Conservation (phyloP, 2,888 invertebrate species). For the Arctia plantaginis region DNA sequence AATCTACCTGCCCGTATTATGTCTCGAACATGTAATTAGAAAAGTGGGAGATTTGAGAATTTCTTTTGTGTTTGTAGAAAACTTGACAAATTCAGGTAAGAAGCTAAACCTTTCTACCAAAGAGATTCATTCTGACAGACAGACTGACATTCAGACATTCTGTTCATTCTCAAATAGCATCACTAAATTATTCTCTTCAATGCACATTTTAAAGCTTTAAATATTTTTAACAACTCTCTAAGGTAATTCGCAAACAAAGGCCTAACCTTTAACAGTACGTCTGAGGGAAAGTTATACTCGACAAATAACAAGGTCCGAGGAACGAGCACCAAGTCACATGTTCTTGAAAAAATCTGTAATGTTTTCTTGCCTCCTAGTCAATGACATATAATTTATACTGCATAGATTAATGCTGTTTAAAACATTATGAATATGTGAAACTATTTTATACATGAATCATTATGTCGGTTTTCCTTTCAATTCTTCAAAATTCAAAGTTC, state of each 20-base stretch:
- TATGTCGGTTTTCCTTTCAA: too few relatives aligned
- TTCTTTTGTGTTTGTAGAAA: not conserved
- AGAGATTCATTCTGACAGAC: too few relatives aligned
- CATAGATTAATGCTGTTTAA: not conserved
- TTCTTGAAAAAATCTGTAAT: not conserved
- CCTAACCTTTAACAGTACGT: not conserved
- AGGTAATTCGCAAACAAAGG: not conserved
- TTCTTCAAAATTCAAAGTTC: not conserved
- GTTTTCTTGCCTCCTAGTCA: not conserved
- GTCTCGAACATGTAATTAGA: not conserved
- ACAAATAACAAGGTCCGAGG: not conserved
- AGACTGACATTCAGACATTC: too few relatives aligned
- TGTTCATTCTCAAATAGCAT: not conserved
- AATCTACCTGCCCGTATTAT: too few relatives aligned
- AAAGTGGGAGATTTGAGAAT: not conserved
- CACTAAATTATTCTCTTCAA: not conserved
- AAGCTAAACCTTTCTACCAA: not conserved
- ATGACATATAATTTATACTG: not conserved
- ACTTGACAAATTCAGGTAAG: not conserved
- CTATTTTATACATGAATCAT: too few relatives aligned
- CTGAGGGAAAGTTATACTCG: not conserved
- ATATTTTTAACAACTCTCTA: conserved; percentile 2
- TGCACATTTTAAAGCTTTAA: not conserved
- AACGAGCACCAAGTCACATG: not conserved
- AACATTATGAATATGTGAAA: not conserved